Evolutionary conservation across 2,888 invertebrate species (phyloP), one percentile per base, ranked within the genome.

Genomic region (Agrochola litura): DNA sequence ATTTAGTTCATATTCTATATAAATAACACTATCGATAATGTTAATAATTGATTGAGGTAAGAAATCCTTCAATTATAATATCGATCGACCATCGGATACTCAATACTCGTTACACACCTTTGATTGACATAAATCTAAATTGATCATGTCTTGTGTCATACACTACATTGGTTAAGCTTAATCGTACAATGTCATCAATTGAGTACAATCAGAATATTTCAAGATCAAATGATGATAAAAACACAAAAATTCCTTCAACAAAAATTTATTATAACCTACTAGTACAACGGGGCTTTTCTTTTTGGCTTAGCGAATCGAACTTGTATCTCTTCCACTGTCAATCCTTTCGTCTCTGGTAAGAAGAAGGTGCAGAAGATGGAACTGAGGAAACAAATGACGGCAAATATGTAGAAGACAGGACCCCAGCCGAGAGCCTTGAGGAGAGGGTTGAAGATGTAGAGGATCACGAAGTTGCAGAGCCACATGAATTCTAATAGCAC

Each of bases 391-490:
- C 94, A 91, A 25, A 92, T 80, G 2, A n/a, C 60, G 0, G 92
- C 90, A 83, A 95, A 95, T 56, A 94, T 66, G 84, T 93, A 95
- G 88, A 95, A 95, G 2, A 95, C 89, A 0, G 92, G 91, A 0
- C 93, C 93, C 54, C 95, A 84, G 0, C 94, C 95, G 3, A 95
- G 87, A 1, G 90, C 87, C 0, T 86, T 81, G 5, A 94, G 91
- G 46, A 94, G 85, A 0, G 94, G 94, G 56, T 92, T 93, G 90
- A 94, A 94, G 76, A 93, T 91, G 85, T 93, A 92, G 5, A 95
- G 91, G 25, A 93, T 89, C 0, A 93, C 65, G 68, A 93, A 95
- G 85, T 92, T 93, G 89, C 93, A 93, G 10, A 95, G 78, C 91
- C 94, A 94, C 0, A 89, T 86, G 92, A 93, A 94, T 71, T 95